Conservation (phyloP, 2,888 invertebrate species). For the Torymus aiolomorphi region DNA sequence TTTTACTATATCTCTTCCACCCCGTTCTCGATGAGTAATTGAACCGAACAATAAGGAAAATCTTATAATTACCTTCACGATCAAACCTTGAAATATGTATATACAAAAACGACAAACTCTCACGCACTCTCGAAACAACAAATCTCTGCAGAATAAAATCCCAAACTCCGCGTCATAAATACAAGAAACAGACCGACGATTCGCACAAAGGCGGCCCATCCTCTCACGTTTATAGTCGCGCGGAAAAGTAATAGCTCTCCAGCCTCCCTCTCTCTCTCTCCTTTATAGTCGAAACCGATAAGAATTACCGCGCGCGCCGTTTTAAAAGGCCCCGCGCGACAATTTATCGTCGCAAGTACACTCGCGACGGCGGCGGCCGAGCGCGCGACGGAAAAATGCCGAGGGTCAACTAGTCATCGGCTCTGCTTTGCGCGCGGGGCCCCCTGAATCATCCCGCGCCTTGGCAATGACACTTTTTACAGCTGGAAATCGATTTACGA, state of each 20-base stretch:
- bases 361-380: not conserved
- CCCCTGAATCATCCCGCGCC: slow-evolving; percentile 41
- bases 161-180: not conserved
- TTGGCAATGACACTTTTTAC: slow-evolving; percentile 54
- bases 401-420: slow-evolving; percentile 1
- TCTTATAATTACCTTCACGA: too few relatives aligned
- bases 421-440: not conserved
- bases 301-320: slow-evolving; percentile 26
- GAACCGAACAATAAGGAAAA: too few relatives aligned
- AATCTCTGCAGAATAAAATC: too few relatives aligned
- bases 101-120: too few relatives aligned
- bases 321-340: slow-evolving; percentile 32
- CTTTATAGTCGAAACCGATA: slow-evolving; percentile 33
- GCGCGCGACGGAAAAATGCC: slow-evolving; percentile 20
- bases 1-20: too few relatives aligned
- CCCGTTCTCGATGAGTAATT: too few relatives aligned
- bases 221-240: slow-evolving; percentile 27
- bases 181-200: slow-evolving; percentile 6
- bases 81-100: too few relatives aligned
- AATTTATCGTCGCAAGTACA: slow-evolving; percentile 40
- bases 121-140: too few relatives aligned
- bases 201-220: not conserved
- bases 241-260: slow-evolving; percentile 46
- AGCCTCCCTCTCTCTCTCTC: not conserved
- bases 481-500: slow-evolving; percentile 54